Base-by-base conservation (phyloP, 2,888 invertebrate species). In the Cerceris ruficornis region DNA sequence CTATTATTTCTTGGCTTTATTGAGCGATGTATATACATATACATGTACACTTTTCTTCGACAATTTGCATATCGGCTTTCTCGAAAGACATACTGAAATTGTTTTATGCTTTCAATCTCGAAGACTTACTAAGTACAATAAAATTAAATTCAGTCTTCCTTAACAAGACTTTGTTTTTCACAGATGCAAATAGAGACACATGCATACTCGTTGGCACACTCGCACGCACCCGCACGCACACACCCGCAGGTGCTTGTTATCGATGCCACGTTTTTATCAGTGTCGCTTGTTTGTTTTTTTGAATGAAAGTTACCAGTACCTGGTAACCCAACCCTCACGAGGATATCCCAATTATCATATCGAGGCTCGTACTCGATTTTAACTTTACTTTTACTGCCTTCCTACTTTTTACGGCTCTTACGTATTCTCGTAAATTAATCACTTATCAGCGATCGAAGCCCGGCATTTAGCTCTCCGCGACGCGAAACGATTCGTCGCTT, bases 81-180 rank as follows among this genome's bases (percentile, higher is more conserved):
- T 78, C 28, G 46, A 46, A 69, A 52, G 64, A 39, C 65, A 58
- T 61, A 57, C 49, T 57, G 64, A 39, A 74, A 70, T 42, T 17
- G 39, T 50, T 49, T 69, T 41, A 55, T 67, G 69, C 17, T 62
- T 55, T 8, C 14, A 68, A 65, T 76, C 69, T 49, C 14, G 49
- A 57, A 78, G 46, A 68, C 67, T 69, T 72, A 70, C 80, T 88
- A 88, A 87, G 82, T 88, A 89, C 82, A 76, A 81, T 89, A 88
- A 86, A 87, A 84, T 83, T 89, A 86, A 28, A 87, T 87, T 90
- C 89, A 90, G 89, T 89, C 90, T 89, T 88, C 82, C 81, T 81
- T 79, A 73, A 82, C 58, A 72, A 76, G 64, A 75, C 75, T 55
- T 61, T 58, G 28, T 46, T 72, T 50, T 50, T 57, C 28, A 14